Evolutionary conservation across 2,113 vertebrate species (phyloP).

Genomic region (Nibea coibor): DNA sequence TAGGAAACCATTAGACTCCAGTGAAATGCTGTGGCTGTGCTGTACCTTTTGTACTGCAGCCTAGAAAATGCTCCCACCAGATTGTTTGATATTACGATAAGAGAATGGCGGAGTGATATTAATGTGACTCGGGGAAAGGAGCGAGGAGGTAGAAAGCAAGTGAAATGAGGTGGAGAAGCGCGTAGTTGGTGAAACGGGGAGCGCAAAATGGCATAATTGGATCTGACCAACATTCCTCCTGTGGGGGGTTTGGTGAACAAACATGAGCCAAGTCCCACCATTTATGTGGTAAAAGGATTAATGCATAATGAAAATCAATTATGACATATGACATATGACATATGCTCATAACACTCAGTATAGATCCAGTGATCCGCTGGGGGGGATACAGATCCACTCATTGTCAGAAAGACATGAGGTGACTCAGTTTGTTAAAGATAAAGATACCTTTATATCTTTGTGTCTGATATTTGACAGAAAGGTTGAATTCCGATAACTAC

Average conservation of each 20-base stretch:
- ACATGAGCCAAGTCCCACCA: neutral
- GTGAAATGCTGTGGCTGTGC: neutral
- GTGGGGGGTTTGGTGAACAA: neutral
- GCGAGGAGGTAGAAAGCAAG: constrained; percentile 1
- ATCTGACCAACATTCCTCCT: neutral
- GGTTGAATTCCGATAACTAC: neutral
- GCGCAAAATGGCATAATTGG: neutral
- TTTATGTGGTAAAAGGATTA: constrained; percentile 16
- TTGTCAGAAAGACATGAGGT: neutral
- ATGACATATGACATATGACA: neutral
- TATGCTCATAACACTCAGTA: neutral
- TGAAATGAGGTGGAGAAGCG: constrained; percentile 26
- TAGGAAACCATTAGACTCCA: neutral
- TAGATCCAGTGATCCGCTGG: neutral
- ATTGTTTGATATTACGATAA: neutral
- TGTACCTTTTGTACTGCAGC: neutral
- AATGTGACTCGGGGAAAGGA: neutral
- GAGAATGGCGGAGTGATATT: constrained; percentile 4
- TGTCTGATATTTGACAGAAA: constrained; percentile 5
- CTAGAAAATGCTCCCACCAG: neutral
- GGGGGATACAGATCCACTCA: neutral
- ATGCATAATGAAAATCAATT: constrained; percentile 7
- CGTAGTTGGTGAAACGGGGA: constrained; percentile 2
- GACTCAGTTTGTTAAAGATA: constrained; percentile 10
- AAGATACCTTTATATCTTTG: neutral